Percentiles rank a stretch among this genome's conserved stretches.
These are phyloP conservation scores for Crossocerus cetratus DNA, from an alignment of 2,888 invertebrate species.

Conservation along the genomic window DNA sequence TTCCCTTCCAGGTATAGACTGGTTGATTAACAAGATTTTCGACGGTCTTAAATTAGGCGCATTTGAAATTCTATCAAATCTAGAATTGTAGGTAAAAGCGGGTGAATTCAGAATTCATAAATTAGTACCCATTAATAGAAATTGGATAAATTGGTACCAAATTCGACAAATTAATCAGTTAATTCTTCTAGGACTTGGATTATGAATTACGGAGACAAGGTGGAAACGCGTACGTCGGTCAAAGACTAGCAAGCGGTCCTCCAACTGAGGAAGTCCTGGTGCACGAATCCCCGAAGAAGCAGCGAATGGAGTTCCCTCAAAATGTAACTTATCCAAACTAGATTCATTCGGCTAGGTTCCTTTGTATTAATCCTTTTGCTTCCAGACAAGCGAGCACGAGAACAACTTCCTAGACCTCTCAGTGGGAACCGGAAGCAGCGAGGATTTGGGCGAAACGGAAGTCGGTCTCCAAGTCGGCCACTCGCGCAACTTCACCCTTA, in stretches of 20 bases:
- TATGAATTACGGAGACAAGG: conserved; percentile 87
- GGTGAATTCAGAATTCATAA: too few relatives aligned
- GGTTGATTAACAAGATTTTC: not conserved
- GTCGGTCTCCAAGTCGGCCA: conserved; percentile 83
- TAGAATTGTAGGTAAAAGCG: too few relatives aligned
- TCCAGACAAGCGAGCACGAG: conserved; percentile 79
- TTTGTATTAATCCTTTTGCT: conserved; percentile 39
- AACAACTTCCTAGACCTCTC: conserved; percentile 81
- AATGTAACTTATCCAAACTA: conserved; percentile 58
- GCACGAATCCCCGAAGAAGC: conserved; percentile 75
- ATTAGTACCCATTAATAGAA: too few relatives aligned
- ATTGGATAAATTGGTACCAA: too few relatives aligned
- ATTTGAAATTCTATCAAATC: too few relatives aligned
- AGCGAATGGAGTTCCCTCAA: conserved; percentile 72
- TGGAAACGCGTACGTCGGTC: conserved; percentile 88
- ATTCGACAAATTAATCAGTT: too few relatives aligned
- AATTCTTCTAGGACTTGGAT: conserved; percentile 87
- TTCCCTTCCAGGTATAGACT: conserved; percentile 77
- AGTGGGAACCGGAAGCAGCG: conserved; percentile 81
- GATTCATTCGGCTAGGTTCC: not conserved
- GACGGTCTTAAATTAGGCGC: too few relatives aligned
- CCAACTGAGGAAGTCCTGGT: conserved; percentile 75
- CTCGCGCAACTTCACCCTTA: conserved; percentile 91
- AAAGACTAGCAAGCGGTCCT: conserved; percentile 83
- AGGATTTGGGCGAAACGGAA: conserved; percentile 83